Evolutionary conservation across 2,797 vertebrate species (phyloP).

Genomic region (Picus viridis): DNA sequence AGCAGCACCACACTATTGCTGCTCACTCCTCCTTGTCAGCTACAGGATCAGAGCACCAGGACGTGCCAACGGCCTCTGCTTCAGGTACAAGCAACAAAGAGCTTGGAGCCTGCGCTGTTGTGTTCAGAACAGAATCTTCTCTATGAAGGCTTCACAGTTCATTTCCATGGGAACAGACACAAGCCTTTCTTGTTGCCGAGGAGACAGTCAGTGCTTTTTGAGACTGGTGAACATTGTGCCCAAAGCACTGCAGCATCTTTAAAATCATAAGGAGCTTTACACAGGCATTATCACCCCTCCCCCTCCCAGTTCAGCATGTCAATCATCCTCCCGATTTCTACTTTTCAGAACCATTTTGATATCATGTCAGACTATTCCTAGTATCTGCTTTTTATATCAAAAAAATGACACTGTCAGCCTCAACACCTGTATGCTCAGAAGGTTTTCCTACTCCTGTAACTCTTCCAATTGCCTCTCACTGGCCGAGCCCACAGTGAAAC

Average conservation of each 20-base stretch:
- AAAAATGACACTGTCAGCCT: neutral
- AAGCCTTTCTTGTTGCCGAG: slow-evolving; percentile 55
- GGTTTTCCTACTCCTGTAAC: neutral
- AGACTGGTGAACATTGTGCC: neutral
- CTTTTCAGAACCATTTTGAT: neutral
- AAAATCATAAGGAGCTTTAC: neutral
- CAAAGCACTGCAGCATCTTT: slow-evolving; percentile 16
- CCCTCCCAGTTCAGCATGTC: neutral
- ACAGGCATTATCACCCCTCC: neutral
- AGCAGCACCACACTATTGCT: neutral
- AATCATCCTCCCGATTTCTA: neutral
- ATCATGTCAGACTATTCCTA: neutral
- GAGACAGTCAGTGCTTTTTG: slow-evolving; percentile 38
- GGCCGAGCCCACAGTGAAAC: neutral
- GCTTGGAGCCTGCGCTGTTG: neutral
- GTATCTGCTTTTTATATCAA: neutral
- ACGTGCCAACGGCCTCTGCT: neutral
- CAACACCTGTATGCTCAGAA: neutral
- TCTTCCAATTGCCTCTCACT: neutral
- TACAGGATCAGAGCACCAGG: neutral
- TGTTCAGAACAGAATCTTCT: neutral
- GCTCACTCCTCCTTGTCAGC: neutral
- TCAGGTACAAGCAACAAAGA: neutral
- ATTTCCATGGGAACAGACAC: slow-evolving; percentile 65
- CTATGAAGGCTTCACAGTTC: neutral